Base-by-base conservation (phyloP, 1,140 invertebrate species). In the Drosophila saltans region DNA sequence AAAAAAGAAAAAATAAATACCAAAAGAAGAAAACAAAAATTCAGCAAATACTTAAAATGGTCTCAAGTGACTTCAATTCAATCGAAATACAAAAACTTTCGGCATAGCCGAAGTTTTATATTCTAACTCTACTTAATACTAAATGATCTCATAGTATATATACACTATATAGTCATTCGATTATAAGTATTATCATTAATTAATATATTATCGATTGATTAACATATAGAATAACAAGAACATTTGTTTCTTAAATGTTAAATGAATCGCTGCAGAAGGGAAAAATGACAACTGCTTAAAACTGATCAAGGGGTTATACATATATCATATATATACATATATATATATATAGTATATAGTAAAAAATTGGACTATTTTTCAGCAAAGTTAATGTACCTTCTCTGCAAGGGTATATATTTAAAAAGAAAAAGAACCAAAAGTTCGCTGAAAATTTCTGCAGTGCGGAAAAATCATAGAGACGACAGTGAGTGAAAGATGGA, bases 1-100 rank as follows among this genome's bases (percentile, higher is more conserved):
- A 36, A 30, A 30, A 30, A 36, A 36, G 6, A 16, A 16, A 16
- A 16, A 16, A 16, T 16, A 16, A 16, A 16, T 16, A 56, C 79
- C 71, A 85, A 78, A 85, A 79, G 81, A 78, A 85, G 76, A 68
- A 68, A 8, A 52, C 10, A 26, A 75, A 86, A 85, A 72, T n/a
- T 69, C 75, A 72, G 79, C 75, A 75, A 86, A 86, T 76, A 80
- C 83, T 82, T 88, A 77, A 86, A 86, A 80, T 67, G 83, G 83
- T 86, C 83, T 86, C 83, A 75, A 86, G 83, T 80, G 83, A 69
- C 65, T 71, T 43, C 72, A 80, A 84, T 81, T 81, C 78, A 80
- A 84, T 82, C 69, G 45, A 64, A 68, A 84, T 64, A 80, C 68
- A 48, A 63, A 61, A 60, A 56, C 11, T 64, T 36, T 58, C 3